Evolutionary conservation across 2,113 vertebrate species (phyloP), one percentile per base, ranked within the genome.

Genomic region (Grantiella picta): DNA sequence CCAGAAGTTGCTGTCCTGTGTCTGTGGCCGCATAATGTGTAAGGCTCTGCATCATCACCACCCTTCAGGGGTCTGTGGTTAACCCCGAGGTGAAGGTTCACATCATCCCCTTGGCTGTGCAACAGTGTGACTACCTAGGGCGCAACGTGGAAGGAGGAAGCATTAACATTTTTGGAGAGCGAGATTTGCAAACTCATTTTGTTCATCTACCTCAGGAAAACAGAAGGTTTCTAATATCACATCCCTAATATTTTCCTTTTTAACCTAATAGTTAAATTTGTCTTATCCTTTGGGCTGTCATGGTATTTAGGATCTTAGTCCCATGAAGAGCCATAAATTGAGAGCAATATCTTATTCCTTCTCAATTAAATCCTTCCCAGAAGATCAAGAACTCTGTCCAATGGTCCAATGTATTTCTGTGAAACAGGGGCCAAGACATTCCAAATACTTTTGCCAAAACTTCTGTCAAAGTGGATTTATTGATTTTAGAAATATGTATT

Each of bases 1-100:
- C 36, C 63, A 65, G 36, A 86, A 56, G 72, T 7, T 64, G 40
- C 59, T 91, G 71, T 16, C 59, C 57, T 0, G 0, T 60, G 11
- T 13, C 33, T 64, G 44, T 18, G n/a, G 45, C 68, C 6, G 1
- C 44, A 90, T 20, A 42, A 53, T 0, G 0, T 6, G 9, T 18
- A 27, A 82, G 36, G 28, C 25, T 71, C 35, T 82, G 20, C 22
- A 42, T 28, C 4, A 1, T 11, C 35, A 31, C 10, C 20, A 15
- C 7, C 1, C 10, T 59, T 50, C 19, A 2, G 2, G 12, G 33
- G 28, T 59, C 47, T 3, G 3, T 5, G 8, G 22, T 19, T 35
- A 79, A 25, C 8, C 47, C 10, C 38, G 44, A 80, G 49, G 33
- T 63, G 53, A 29, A 54, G 15, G 29, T 20, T 25, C 35, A 12